phyloP scores from a whole-genome alignment of 2,797 vertebrate genomes.

The Notamacropus eugenii region DNA sequence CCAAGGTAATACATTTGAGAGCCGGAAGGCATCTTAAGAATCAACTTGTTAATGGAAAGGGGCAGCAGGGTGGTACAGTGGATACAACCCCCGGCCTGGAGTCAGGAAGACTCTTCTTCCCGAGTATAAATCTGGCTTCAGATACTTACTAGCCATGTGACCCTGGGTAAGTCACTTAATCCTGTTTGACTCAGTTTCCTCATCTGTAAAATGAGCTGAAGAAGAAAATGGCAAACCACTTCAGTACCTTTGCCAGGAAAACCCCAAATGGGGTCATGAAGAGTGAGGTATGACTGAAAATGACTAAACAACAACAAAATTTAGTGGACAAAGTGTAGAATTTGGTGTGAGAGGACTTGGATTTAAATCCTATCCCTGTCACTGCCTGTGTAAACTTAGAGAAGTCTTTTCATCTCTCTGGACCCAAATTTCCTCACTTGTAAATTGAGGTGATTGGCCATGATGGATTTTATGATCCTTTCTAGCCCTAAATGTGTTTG shows the following conservation, averaged over 20 bases:
- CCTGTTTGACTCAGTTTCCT: background rate
- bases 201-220: background rate
- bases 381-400: background rate
- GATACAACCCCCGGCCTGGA: background rate
- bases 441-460: background rate
- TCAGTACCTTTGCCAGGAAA: background rate
- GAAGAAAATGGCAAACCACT: background rate
- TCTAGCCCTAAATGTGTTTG: background rate
- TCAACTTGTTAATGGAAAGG: background rate
- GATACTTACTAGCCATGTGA: background rate
- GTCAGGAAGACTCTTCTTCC: background rate
- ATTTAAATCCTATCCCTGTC: background rate
- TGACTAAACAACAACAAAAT: background rate
- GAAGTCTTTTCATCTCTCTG: background rate
- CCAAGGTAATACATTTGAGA: background rate
- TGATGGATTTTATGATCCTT: background rate
- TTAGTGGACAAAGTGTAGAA: background rate
- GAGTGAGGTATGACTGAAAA: background rate
- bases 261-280: background rate
- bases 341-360: background rate
- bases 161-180: background rate
- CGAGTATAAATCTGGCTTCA: background rate
- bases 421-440: background rate
- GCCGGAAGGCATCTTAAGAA: background rate
- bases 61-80: background rate